A percentile compares a stretch with the other conserved stretches of the same genome.
Conservation (phyloP, 2,888 invertebrate species). For the Metalampra italica region DNA sequence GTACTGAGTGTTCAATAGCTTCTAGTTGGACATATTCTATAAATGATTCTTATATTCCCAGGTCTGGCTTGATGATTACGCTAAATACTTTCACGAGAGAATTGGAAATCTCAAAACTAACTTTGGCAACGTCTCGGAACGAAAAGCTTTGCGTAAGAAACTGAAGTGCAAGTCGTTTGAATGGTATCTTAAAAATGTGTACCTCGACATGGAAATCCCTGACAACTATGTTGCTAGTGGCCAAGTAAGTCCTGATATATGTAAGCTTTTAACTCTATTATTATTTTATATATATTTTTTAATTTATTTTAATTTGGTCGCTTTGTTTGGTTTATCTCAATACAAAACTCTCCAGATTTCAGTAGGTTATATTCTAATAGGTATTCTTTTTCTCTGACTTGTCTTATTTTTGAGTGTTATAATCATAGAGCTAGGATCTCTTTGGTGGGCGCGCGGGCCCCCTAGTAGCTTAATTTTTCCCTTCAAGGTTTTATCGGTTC, state of each 20-base stretch:
- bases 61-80: constrained; percentile 97
- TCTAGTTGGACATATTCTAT: background rate
- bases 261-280: too few species aligned
- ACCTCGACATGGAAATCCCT: constrained; percentile 97
- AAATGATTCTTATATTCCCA: constrained; percentile 20
- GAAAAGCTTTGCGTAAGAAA: constrained; percentile 86
- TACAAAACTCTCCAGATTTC: too few species aligned
- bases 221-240: constrained; percentile 95
- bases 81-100: constrained; percentile 97
- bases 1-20: too few species aligned
- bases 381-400: too few species aligned
- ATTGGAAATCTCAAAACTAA: constrained; percentile 94
- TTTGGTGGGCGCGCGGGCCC: too few species aligned
- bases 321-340: background rate
- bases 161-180: constrained; percentile 95
- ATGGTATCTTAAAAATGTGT: constrained; percentile 97
- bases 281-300: too few species aligned
- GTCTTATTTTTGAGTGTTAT: too few species aligned
- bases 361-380: too few species aligned
- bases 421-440: too few species aligned
- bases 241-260: constrained; percentile 82
- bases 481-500: too few species aligned
- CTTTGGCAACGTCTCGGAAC: constrained; percentile 90
- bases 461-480: too few species aligned
- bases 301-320: constrained; percentile 1